phyloP scores from a whole-genome alignment of 2,888 invertebrate genomes.

The Cremastinae sp. region DNA sequence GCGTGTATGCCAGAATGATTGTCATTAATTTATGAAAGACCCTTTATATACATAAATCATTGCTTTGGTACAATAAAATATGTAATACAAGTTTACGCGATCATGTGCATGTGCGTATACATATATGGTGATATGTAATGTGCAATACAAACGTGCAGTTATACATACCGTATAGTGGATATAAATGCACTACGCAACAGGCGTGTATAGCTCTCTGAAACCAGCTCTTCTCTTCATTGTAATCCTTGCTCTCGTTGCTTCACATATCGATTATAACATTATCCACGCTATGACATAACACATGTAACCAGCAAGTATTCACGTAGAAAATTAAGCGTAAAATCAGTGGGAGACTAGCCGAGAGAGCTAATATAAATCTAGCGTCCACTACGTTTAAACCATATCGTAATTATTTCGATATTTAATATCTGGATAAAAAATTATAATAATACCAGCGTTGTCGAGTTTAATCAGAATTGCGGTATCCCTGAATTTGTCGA shows the following conservation, averaged over 20 bases:
- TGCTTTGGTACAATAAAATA: slow-evolving; percentile 28
- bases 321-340: slow-evolving; percentile 53
- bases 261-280: slow-evolving; percentile 58
- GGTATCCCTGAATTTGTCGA: too few species aligned
- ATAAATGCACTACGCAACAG: slow-evolving; percentile 56
- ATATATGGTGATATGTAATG: slow-evolving; percentile 24
- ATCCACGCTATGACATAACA: slow-evolving; percentile 45
- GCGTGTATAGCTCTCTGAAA: slow-evolving; percentile 47
- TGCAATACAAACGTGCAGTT: slow-evolving; percentile 13
- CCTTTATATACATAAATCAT: slow-evolving; percentile 6
- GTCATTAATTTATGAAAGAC: slow-evolving; percentile 19
- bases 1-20: slow-evolving; percentile 1
- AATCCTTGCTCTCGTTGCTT: slow-evolving; percentile 50
- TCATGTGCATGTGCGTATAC: neutral
- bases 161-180: slow-evolving; percentile 6
- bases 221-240: slow-evolving; percentile 50
- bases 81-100: slow-evolving; percentile 5
- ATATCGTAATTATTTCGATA: neutral
- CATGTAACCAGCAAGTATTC: slow-evolving; percentile 48
- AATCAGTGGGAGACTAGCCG: slow-evolving; percentile 28
- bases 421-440: neutral
- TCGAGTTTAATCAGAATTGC: neutral
- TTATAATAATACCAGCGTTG: neutral
- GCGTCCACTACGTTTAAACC: slow-evolving; percentile 1
- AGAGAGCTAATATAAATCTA: slow-evolving; percentile 38